Conservation (phyloP, 2,797 vertebrate genomes). For the Chrysocyon brachyurus region DNA sequence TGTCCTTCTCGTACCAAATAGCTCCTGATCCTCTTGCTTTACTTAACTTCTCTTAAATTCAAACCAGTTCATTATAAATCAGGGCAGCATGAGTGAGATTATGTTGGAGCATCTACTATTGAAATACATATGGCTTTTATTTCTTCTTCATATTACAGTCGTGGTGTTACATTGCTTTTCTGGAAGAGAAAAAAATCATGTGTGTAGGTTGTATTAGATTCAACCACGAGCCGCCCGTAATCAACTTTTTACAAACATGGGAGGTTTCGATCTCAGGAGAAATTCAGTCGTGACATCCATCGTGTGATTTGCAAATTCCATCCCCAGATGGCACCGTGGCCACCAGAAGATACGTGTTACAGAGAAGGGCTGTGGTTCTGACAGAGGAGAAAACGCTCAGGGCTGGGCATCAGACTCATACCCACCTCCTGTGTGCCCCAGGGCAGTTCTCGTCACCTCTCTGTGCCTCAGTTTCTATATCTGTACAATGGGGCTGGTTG, state of each 20-base stretch:
- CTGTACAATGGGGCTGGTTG: neutral
- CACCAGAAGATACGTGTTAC: neutral
- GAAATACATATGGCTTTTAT: neutral
- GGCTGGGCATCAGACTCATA: neutral
- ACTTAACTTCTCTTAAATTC: neutral
- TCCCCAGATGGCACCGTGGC: neutral
- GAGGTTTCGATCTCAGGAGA: neutral
- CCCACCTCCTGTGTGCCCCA: neutral
- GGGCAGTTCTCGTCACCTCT: neutral
- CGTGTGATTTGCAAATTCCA: neutral
- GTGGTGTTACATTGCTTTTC: neutral
- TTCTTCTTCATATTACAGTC: neutral
- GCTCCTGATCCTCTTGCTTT: neutral
- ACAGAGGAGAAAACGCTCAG: neutral
- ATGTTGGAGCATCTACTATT: neutral
- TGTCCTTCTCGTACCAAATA: neutral
- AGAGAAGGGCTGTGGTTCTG: neutral
- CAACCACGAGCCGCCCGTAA: neutral
- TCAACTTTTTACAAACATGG: neutral
- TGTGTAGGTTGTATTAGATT: neutral
- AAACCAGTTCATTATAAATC: slow-evolving; percentile 5
- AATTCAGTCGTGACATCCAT: neutral
- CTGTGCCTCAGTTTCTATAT: neutral
- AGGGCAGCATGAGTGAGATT: neutral
- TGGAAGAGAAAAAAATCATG: neutral